Evolutionary conservation across 2,888 invertebrate genomes (phyloP), one percentile per base, ranked within the genome.

Genomic region (Cheilosia soror): DNA sequence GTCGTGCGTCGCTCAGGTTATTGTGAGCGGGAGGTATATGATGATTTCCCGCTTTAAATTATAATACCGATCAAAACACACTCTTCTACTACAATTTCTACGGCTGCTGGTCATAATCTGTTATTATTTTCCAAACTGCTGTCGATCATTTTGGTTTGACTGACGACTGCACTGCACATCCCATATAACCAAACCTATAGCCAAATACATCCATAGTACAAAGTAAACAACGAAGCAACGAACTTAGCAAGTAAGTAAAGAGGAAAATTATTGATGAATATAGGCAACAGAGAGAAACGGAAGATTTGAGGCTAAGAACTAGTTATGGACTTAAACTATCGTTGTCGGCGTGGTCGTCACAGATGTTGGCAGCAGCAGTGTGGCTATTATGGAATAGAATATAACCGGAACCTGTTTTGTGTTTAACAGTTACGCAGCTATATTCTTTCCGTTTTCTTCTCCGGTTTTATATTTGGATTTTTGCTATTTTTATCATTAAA

Each of bases 401-500:
- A 75, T 51, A 63, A 73, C 73, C 78, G 78, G 82, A 82, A 87
- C 86, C 75, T 75, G 75, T 73, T 69, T 87, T 78, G 66, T 71
- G 66, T 82, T 86, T 51, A 71, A 87, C 82, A 87, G 86, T 87
- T 82, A 82, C 29, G n/a, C 31, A 68, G 40, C 33, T 33, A 47
- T 72, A 73, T 55, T 69, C 73, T 65, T 58, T 66, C 65, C 53
- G 44, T 65, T 71, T 65, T 60, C 20, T 58, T 71, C 29, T 37
- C 25, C 33, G 27, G 5, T n/a, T 53, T 51, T 51, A 31, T 25
- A 11, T 27, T 25, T 53, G 51, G 5, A 20, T 27, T 53, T 66
- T 80, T 55, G 42, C 42, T 40, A 37, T 72, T 79, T 58, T 71
- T 53, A 69, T 47, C 13, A 69, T 49, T 49, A 65, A 76, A 55